Conservation (phyloP, 2,888 invertebrate genomes). For the Petrophora chlorosata region DNA sequence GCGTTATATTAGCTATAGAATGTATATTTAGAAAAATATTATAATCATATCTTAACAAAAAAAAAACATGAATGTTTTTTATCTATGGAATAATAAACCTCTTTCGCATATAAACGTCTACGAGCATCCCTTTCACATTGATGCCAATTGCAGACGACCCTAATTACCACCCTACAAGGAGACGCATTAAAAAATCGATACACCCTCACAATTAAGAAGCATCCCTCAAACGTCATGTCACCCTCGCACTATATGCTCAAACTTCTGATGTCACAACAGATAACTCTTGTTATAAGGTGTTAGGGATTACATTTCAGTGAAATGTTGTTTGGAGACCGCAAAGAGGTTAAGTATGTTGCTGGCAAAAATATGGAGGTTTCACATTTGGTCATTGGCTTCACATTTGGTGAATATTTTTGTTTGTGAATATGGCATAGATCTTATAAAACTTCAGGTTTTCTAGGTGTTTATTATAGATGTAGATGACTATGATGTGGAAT, state of each 20-base stretch:
- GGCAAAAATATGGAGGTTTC: conserved; percentile 22
- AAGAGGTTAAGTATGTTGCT: conserved; percentile 33
- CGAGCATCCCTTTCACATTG: conserved; percentile 12
- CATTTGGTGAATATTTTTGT: too few relatives aligned
- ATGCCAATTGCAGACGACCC: conserved; percentile 35
- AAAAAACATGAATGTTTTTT: too few relatives aligned
- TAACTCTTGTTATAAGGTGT: conserved; percentile 31
- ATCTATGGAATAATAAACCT: too few relatives aligned
- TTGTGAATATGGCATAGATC: too few relatives aligned
- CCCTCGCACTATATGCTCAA: conserved; percentile 39
- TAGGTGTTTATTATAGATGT: too few relatives aligned
- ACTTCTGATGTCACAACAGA: conserved; percentile 22
- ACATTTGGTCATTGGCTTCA: conserved; percentile 21
- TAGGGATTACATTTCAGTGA: conserved; percentile 38
- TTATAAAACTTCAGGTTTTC: too few relatives aligned
- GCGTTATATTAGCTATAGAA: too few relatives aligned
- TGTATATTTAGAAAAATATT: too few relatives aligned
- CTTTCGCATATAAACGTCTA: too few relatives aligned
- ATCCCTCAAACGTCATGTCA: conserved; percentile 75
- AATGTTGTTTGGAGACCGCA: conserved; percentile 39
- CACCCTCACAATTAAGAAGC: conserved; percentile 76
- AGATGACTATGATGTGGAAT: too few relatives aligned
- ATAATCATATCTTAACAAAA: too few relatives aligned
- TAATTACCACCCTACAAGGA: conserved; percentile 36
- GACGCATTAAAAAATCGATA: conserved; percentile 80